Conservation (phyloP, 2,888 invertebrate genomes). For the Cynaeus angustus region DNA sequence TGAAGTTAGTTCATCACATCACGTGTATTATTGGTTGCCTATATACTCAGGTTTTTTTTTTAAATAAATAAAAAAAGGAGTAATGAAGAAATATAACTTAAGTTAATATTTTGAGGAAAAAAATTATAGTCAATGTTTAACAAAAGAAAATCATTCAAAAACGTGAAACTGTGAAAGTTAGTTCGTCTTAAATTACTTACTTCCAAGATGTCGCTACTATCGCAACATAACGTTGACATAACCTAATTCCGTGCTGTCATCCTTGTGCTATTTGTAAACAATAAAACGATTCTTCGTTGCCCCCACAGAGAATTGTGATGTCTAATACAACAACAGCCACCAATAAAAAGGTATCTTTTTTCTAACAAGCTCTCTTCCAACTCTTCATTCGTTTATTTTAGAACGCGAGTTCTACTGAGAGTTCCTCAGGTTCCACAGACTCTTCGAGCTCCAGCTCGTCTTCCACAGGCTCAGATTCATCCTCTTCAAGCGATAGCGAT, state of each 20-base stretch:
- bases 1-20: no score
- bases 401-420: slow-evolving; percentile 74
- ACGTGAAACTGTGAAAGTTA: no score
- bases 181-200: no score
- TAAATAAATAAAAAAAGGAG: no score
- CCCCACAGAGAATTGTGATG: slow-evolving; percentile 1
- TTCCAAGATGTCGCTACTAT: no score
- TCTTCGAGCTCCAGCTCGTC: slow-evolving; percentile 81
- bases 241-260: slow-evolving; percentile 1
- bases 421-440: slow-evolving; percentile 79
- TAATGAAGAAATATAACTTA: no score
- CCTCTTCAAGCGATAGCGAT: slow-evolving; percentile 82
- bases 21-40: no score
- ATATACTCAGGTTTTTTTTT: no score
- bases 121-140: no score
- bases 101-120: no score
- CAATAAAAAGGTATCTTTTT: slow-evolving; percentile 58
- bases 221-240: no score
- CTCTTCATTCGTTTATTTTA: slow-evolving; percentile 49
- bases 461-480: slow-evolving; percentile 81
- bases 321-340: slow-evolving; percentile 38
- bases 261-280: slow-evolving; percentile 29
- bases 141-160: no score
- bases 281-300: slow-evolving; percentile 1
- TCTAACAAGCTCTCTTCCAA: background rate